Percentiles rank a stretch among this genome's conserved stretches.
Evolutionary conservation across 1,140 invertebrate genomes (phyloP).

Genomic region (Conopomorpha cramerella): DNA sequence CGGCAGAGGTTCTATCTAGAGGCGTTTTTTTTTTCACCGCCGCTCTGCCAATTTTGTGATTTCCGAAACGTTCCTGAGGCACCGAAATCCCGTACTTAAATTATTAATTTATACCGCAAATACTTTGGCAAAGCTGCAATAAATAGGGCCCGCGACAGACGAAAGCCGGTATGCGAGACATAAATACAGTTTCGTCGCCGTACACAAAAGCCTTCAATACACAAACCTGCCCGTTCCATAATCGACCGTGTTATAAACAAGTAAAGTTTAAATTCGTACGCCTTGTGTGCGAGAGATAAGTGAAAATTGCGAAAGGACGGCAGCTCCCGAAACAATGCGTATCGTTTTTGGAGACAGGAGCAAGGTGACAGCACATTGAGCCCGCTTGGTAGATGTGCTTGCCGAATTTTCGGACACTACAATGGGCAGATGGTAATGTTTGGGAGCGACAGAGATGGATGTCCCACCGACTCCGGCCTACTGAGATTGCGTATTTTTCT

Average conservation of each 20-base stretch:
- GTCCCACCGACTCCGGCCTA: too few species aligned
- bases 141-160: conserved; percentile 35
- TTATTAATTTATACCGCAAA: conserved; percentile 36
- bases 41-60: too few species aligned
- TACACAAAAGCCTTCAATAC: conserved; percentile 12
- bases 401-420: conserved; percentile 14
- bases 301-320: conserved; percentile 2
- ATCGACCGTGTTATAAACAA: background rate
- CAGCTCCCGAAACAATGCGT: conserved; percentile 28
- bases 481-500: too few species aligned
- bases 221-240: too few species aligned
- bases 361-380: conserved; percentile 27
- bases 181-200: conserved; percentile 14
- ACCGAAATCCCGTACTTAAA: conserved; percentile 11
- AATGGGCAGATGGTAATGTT: conserved; percentile 14
- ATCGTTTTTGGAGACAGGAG: conserved; percentile 36
- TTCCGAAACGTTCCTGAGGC: too few species aligned
- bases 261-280: background rate
- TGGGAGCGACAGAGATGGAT: background rate
- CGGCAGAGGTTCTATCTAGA: too few species aligned
- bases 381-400: conserved; percentile 28
- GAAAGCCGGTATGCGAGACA: conserved; percentile 25
- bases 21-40: too few species aligned
- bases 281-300: background rate
- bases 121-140: conserved; percentile 27